These are phyloP conservation scores for Spilarctia lutea DNA, from an alignment of 2,888 invertebrate genomes.

Conservation along the genomic window DNA sequence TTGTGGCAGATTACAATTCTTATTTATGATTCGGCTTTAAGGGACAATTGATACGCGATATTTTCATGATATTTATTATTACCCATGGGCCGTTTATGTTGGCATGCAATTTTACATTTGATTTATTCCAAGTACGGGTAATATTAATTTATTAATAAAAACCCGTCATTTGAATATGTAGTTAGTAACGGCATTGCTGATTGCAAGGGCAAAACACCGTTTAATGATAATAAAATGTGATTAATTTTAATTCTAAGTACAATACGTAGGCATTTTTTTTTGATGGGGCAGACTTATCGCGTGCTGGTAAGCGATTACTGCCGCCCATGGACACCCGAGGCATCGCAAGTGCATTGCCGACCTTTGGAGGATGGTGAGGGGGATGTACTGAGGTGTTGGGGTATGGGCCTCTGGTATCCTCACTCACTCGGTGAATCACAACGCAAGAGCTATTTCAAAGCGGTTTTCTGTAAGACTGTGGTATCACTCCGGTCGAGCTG, in stretches of 20 bases:
- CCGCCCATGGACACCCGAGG: no score
- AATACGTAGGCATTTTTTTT: not conserved
- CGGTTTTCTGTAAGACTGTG: no score
- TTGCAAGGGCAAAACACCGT: not conserved
- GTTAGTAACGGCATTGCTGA: not conserved
- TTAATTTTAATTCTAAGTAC: not conserved
- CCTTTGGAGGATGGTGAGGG: no score
- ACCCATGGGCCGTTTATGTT: conserved; percentile 15
- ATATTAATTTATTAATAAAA: not conserved
- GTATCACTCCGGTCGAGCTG: no score
- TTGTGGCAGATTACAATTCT: no score
- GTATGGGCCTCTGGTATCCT: no score
- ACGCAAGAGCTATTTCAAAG: no score
- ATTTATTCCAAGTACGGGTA: conserved; percentile 44
- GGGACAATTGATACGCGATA: not conserved
- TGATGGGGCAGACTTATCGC: no score
- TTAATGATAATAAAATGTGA: not conserved
- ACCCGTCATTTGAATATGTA: not conserved
- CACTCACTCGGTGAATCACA: no score
- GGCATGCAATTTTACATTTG: conserved; percentile 38
- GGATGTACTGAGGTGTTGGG: no score
- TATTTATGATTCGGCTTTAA: not conserved
- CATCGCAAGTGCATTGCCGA: no score
- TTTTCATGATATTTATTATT: conserved; percentile 12
- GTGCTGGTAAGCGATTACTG: no score